phyloP scores from a whole-genome alignment of 2,113 vertebrate genomes.

The Laticauda laticaudata region DNA sequence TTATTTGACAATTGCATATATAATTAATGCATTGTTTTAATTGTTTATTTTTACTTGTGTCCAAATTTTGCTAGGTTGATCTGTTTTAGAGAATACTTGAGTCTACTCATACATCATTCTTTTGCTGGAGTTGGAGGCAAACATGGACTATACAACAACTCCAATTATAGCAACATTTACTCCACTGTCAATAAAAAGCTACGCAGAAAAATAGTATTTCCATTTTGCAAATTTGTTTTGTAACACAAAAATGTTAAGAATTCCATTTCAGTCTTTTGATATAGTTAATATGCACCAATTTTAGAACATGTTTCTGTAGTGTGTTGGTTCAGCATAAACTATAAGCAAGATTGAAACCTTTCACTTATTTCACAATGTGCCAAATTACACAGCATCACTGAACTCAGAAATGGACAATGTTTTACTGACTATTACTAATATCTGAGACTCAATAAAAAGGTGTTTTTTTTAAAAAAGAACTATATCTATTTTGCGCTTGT shows the following conservation, averaged over 20 bases:
- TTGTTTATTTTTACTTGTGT: background rate
- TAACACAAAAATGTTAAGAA: background rate
- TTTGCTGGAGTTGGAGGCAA: background rate
- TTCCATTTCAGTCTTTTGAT: background rate
- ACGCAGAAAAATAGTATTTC: background rate
- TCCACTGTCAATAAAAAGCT: background rate
- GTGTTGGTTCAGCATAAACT: rapidly evolving
- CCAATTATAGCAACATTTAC: background rate
- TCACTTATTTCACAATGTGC: constrained; percentile 34
- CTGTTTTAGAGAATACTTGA: background rate
- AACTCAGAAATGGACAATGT: background rate
- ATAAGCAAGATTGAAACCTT: constrained; percentile 30
- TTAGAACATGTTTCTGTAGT: rapidly evolving
- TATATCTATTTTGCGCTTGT: background rate
- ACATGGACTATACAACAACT: background rate
- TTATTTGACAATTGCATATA: background rate
- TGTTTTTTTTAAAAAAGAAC: background rate
- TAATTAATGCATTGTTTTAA: background rate
- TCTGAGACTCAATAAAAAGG: background rate
- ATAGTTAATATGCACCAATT: background rate
- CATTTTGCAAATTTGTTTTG: background rate
- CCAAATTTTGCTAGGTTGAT: background rate
- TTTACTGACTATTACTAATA: background rate
- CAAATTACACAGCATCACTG: constrained; percentile 27
- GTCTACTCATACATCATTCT: background rate